These are phyloP conservation scores for Netelia melanura DNA, from an alignment of 2,888 invertebrate genomes.

Conservation along the genomic window DNA sequence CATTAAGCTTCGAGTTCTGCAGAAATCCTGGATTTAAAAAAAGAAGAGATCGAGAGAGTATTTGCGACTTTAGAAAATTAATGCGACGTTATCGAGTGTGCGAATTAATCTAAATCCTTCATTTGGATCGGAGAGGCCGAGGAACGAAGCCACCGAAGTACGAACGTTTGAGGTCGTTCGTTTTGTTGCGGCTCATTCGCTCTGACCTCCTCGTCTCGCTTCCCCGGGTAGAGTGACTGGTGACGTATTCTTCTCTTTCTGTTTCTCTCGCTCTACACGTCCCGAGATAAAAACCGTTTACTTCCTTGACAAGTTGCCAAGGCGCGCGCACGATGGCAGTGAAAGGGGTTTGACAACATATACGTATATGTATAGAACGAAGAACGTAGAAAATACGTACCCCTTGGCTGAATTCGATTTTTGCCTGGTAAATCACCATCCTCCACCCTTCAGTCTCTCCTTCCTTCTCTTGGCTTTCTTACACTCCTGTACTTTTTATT, in stretches of 20 bases:
- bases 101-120: slow-evolving; percentile 47
- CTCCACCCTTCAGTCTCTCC: slow-evolving; percentile 28
- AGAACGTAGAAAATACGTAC: slow-evolving; percentile 16
- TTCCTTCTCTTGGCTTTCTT: slow-evolving; percentile 6
- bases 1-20: background rate
- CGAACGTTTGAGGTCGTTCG: background rate
- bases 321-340: slow-evolving; percentile 29
- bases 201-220: slow-evolving; percentile 5
- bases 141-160: background rate
- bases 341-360: slow-evolving; percentile 26
- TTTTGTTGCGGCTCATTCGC: slow-evolving; percentile 27
- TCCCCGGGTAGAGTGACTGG: slow-evolving; percentile 49
- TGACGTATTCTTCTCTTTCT: slow-evolving; percentile 25
- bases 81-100: slow-evolving; percentile 7
- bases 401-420: slow-evolving; percentile 53
- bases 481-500: background rate
- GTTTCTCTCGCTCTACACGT: slow-evolving; percentile 4
- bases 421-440: slow-evolving; percentile 57
- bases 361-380: slow-evolving; percentile 29
- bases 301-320: slow-evolving; percentile 64
- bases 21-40: background rate
- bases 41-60: background rate
- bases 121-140: background rate
- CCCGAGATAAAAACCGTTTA: slow-evolving; percentile 61
- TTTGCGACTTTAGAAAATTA: background rate